Percentiles rank a stretch among this genome's conserved stretches.
These are phyloP conservation scores for Papilio xuthus DNA, from an alignment of 1,140 invertebrate genomes.

Conservation along the genomic window DNA sequence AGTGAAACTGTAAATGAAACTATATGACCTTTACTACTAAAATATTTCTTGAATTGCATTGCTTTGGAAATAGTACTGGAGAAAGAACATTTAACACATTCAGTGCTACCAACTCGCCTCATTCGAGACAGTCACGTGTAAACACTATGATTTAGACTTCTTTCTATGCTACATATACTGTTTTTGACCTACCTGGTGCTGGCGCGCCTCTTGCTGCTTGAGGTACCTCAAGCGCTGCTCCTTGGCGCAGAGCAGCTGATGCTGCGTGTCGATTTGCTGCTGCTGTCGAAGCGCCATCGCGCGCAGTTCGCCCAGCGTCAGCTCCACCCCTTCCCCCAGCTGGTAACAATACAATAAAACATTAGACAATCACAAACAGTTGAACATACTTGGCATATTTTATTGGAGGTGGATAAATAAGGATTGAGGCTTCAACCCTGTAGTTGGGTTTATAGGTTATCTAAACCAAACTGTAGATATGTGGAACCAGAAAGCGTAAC, in stretches of 20 bases:
- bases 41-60: no score
- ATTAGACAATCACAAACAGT: background rate
- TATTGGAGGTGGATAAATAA: background rate
- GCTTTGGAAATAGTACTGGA: no score
- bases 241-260: slow-evolving; percentile 93
- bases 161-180: background rate
- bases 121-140: no score
- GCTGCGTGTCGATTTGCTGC: slow-evolving; percentile 96
- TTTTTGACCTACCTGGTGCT: slow-evolving; percentile 84
- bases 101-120: no score
- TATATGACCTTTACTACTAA: no score
- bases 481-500: no score
- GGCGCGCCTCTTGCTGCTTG: slow-evolving; percentile 94
- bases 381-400: background rate
- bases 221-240: slow-evolving; percentile 96
- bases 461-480: no score
- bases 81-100: no score
- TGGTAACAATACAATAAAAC: slow-evolving; percentile 55
- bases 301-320: slow-evolving; percentile 95
- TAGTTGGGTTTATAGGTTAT: no score
- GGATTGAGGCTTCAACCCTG: no score
- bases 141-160: no score
- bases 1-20: no score
- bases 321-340: slow-evolving; percentile 90
- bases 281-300: slow-evolving; percentile 97